These are phyloP conservation scores for Tuta absoluta DNA, from an alignment of 2,888 invertebrate species.

Conservation along the genomic window DNA sequence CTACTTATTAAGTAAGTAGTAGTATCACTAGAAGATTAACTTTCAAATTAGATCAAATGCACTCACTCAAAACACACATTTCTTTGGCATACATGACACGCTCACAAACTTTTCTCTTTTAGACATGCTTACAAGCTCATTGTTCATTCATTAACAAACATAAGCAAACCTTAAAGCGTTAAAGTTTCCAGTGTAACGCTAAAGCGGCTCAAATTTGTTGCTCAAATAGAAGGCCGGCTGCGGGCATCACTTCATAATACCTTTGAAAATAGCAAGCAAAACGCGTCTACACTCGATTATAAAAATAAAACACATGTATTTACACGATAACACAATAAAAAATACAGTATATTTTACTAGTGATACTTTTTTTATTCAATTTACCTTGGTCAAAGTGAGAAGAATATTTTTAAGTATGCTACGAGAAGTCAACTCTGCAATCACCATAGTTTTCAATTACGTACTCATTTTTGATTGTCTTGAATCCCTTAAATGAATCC, in stretches of 20 bases:
- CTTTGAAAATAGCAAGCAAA: constrained; percentile 14
- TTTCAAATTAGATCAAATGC: background rate
- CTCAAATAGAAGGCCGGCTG: constrained; percentile 9
- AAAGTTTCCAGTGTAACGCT: constrained; percentile 17
- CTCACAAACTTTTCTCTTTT: constrained; percentile 13
- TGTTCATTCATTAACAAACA: constrained; percentile 22
- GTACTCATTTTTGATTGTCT: too few species aligned
- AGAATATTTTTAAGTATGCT: too few species aligned
- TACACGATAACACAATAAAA: background rate
- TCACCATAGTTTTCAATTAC: too few species aligned
- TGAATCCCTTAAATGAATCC: too few species aligned
- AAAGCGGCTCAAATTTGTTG: constrained; percentile 20
- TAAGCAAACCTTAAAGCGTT: constrained; percentile 20
- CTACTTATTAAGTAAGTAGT: too few species aligned
- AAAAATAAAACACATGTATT: background rate
- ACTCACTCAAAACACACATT: background rate
- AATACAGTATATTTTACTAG: background rate
- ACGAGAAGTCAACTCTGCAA: too few species aligned
- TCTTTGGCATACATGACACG: background rate
- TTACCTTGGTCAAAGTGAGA: too few species aligned
- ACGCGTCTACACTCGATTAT: background rate
- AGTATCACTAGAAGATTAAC: background rate
- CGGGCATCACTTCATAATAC: constrained; percentile 7
- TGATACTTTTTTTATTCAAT: too few species aligned
- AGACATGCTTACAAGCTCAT: constrained; percentile 15